These are phyloP conservation scores for Eumaeus atala DNA, from an alignment of 1,140 invertebrate genomes.

Conservation along the genomic window DNA sequence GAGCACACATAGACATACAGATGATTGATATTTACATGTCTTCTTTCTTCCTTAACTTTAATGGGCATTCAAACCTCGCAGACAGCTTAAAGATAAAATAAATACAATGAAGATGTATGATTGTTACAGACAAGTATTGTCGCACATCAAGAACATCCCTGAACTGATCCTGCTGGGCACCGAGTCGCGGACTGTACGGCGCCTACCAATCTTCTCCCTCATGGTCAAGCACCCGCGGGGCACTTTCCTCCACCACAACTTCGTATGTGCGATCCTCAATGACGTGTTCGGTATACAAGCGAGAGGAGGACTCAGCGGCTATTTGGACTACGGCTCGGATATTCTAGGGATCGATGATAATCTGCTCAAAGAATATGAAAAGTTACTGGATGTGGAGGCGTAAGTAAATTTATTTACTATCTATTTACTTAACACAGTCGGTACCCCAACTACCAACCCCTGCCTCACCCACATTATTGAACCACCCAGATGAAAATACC, in stretches of 20 bases:
- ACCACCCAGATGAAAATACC: no score
- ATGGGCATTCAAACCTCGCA: no score
- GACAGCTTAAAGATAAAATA: no score
- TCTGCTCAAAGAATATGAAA: slow-evolving; percentile 85
- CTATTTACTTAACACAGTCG: no score
- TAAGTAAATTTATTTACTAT: slow-evolving; percentile 53
- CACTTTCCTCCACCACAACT: slow-evolving; percentile 92
- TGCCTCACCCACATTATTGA: no score
- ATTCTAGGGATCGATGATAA: slow-evolving; percentile 87
- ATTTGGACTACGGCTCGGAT: slow-evolving; percentile 85
- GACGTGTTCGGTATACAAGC: slow-evolving; percentile 95
- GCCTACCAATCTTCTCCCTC: slow-evolving; percentile 90
- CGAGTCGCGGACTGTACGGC: slow-evolving; percentile 75
- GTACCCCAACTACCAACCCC: no score
- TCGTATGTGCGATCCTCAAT: slow-evolving; percentile 89
- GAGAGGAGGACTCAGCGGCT: slow-evolving; percentile 82
- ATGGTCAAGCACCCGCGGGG: slow-evolving; percentile 87
- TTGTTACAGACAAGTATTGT: slow-evolving; percentile 80
- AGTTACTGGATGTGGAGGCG: slow-evolving; percentile 83
- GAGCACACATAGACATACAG: no score
- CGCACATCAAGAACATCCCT: slow-evolving; percentile 82
- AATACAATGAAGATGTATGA: no score
- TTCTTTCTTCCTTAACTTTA: no score
- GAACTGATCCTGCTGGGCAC: slow-evolving; percentile 89
- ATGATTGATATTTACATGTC: no score